Evolutionary conservation across 2,888 invertebrate species (phyloP).

Genomic region (Eristalis tenax): DNA sequence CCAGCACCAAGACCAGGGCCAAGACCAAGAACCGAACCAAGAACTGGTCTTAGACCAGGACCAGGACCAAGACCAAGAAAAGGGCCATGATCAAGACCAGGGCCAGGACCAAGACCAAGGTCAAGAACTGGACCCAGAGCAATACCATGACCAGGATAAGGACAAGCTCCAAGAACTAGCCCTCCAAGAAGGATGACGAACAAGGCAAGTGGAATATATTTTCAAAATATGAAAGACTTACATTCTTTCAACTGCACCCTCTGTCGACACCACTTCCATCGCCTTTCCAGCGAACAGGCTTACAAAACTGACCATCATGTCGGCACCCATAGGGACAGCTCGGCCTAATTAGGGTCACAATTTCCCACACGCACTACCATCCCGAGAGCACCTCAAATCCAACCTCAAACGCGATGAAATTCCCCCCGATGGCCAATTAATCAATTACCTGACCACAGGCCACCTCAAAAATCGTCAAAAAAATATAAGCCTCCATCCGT

Average conservation of each 20-base stretch:
- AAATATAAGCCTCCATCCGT: slow-evolving; percentile 36
- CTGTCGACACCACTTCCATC: no score
- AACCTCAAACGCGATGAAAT: slow-evolving; percentile 8
- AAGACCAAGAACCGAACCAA: no score
- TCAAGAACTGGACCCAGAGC: background rate
- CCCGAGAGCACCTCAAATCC: background rate
- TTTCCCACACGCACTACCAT: slow-evolving; percentile 36
- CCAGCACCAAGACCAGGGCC: background rate
- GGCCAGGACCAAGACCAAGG: background rate
- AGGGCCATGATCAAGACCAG: background rate
- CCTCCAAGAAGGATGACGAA: no score
- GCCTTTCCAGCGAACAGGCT: no score
- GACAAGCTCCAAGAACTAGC: no score
- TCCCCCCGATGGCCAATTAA: slow-evolving; percentile 51
- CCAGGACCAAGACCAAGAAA: no score
- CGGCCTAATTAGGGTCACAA: background rate
- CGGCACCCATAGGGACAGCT: background rate
- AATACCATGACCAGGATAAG: no score
- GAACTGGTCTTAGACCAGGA: no score
- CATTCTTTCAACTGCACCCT: background rate
- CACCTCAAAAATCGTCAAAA: background rate
- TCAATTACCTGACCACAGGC: slow-evolving; percentile 58
- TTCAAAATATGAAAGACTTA: no score
- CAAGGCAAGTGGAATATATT: no score
- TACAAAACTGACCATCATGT: background rate